phyloP scores from a whole-genome alignment of 2,888 invertebrate genomes.

The Argynnis bischoffii region DNA sequence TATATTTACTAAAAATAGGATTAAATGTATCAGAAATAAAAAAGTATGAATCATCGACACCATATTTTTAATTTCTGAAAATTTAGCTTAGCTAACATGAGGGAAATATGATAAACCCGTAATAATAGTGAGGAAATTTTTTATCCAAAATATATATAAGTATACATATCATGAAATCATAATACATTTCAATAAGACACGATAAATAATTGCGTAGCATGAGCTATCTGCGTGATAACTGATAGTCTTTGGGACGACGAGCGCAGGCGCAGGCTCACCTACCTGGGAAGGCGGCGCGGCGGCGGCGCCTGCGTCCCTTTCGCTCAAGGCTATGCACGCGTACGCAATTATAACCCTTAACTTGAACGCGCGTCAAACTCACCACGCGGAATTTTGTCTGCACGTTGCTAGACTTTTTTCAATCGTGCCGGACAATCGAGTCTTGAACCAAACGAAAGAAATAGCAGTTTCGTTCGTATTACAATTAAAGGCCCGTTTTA shows the following conservation, averaged over 20 bases:
- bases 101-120: no score
- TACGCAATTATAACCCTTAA: constrained; percentile 52
- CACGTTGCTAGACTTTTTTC: constrained; percentile 45
- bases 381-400: constrained; percentile 39
- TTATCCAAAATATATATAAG: no score
- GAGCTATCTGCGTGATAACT: constrained; percentile 34
- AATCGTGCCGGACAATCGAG: constrained; percentile 55
- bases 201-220: not conserved
- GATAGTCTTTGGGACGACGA: constrained; percentile 52
- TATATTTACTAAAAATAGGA: no score
- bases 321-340: constrained; percentile 64
- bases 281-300: constrained; percentile 63
- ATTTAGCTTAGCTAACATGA: no score
- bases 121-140: no score
- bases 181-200: no score
- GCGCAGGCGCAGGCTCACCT: constrained; percentile 47
- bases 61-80: no score
- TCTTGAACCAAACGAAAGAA: constrained; percentile 46
- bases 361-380: not conserved
- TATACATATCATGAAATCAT: no score
- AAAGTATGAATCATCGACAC: no score
- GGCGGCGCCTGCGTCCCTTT: constrained; percentile 68
- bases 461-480: constrained; percentile 34
- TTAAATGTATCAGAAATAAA: no score
- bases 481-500: constrained; percentile 17